Evolutionary conservation across 2,888 invertebrate species (phyloP), one percentile per base, ranked within the genome.

Genomic region (Eupithecia tripunctaria): DNA sequence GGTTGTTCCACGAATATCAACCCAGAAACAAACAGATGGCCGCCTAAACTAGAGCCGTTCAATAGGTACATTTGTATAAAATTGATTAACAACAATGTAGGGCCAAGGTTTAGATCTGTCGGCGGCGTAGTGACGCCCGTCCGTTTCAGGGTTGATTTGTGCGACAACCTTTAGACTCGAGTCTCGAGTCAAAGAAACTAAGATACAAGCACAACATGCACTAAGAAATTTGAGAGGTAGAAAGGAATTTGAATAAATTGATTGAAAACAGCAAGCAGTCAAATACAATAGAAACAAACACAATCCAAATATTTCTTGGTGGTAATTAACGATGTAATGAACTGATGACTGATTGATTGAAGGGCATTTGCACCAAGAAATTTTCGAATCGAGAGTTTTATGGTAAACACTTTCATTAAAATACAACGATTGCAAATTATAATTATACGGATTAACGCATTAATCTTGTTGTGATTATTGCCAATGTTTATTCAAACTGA

Each of bases 181-280:
- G 56, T 14, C 29, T 29, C 3, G 47, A 51, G 2, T 60, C 27
- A 60, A 60, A 60, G 6, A 60, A 60, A 60, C 60, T 21, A 60
- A 7, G 0, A 1, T 60, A 56, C 60, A 60, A 60, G 29, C 29
- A 60, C 29, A 29, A 60, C 60, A 60, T 60, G 60, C 60, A 60
- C 60, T 60, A 60, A 29, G 60, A 5, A 15, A 29, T 59, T 5
- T 43, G 2, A 43, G 41, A 41, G 15, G 6, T 25, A 12, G 25
- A 59, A 27, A 27, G 12, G 10, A 38, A 63, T 38, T 14, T 21
- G 15, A 63, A 64, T 68, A 72, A 75, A 75, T 76, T 76, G 71
- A 75, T 75, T 66, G 71, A 75, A 72, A 72, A 72, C 72, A 73
- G 43, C 66, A 67, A 59, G 27, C 27, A 56, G 38, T 38, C 21